These are phyloP conservation scores for Sturnira hondurensis DNA, from an alignment of 2,113 vertebrate species.

Conservation along the genomic window DNA sequence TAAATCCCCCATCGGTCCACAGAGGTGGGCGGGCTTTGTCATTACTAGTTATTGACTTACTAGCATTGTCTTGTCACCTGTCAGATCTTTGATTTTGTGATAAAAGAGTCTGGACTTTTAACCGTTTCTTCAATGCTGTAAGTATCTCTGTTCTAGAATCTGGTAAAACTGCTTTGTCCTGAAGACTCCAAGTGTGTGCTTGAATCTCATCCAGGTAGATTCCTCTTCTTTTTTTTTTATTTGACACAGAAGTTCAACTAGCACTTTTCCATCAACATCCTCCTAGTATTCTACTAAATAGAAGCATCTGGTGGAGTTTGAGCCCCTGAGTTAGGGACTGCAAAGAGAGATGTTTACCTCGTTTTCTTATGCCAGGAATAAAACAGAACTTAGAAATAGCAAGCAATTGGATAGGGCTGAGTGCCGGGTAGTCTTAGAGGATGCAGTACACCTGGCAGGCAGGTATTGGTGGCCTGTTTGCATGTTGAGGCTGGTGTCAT, in stretches of 20 bases:
- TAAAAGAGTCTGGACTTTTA: background rate
- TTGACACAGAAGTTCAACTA: conserved; percentile 65
- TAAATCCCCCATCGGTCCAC: background rate
- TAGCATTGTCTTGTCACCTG: background rate
- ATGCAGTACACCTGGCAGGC: background rate
- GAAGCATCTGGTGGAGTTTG: conserved; percentile 74
- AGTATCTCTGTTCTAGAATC: conserved; percentile 22
- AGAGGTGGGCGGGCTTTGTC: background rate
- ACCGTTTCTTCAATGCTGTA: background rate
- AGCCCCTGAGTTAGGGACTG: conserved; percentile 26
- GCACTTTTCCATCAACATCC: conserved; percentile 66
- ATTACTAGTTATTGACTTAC: background rate
- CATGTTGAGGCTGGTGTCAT: background rate
- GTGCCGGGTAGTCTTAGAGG: background rate
- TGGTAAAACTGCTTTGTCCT: conserved; percentile 59
- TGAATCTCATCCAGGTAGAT: conserved; percentile 72
- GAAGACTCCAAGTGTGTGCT: conserved; percentile 66
- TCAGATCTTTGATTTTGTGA: conserved; percentile 15
- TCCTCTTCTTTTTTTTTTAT: conserved; percentile 62
- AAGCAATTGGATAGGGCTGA: background rate
- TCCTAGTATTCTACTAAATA: conserved; percentile 66
- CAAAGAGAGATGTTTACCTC: conserved; percentile 60
- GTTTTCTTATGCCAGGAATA: conserved; percentile 70
- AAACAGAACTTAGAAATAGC: conserved; percentile 52
- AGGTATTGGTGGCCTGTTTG: background rate